phyloP scores from a whole-genome alignment of 2,888 invertebrate species.

The Pollenia angustigena region DNA sequence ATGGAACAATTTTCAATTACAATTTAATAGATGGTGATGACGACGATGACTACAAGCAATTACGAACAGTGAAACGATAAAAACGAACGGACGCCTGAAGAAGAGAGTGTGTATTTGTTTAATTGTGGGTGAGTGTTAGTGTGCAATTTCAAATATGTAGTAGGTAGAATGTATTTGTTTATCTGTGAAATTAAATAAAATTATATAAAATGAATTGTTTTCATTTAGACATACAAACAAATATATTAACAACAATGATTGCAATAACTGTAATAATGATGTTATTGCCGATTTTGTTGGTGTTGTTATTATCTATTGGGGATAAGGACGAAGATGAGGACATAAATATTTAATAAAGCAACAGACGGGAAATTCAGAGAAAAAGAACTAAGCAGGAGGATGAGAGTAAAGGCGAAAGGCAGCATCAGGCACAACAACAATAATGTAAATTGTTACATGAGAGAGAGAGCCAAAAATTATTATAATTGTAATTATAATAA shows the following conservation, averaged over 20 bases:
- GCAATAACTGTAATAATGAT: slow-evolving; percentile 23
- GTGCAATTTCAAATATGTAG: slow-evolving; percentile 13
- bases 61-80: slow-evolving; percentile 59
- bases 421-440: slow-evolving; percentile 40
- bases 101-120: not conserved
- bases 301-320: slow-evolving; percentile 15
- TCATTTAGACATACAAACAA: slow-evolving; percentile 9
- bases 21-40: slow-evolving; percentile 65
- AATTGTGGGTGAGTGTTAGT: slow-evolving; percentile 18
- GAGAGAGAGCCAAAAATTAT: slow-evolving; percentile 59
- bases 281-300: not conserved
- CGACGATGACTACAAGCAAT: slow-evolving; percentile 61
- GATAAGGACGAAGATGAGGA: slow-evolving; percentile 42
- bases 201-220: slow-evolving; percentile 53
- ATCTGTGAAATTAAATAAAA: slow-evolving; percentile 63
- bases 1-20: slow-evolving; percentile 66
- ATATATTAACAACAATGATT: slow-evolving; percentile 20
- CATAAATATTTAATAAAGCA: slow-evolving; percentile 48
- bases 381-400: not conserved
- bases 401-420: slow-evolving; percentile 23
- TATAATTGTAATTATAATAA: slow-evolving; percentile 81
- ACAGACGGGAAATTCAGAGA: slow-evolving; percentile 38
- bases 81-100: slow-evolving; percentile 46
- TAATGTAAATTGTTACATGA: slow-evolving; percentile 51
- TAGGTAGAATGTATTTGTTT: slow-evolving; percentile 47